Evolutionary conservation across 2,113 vertebrate species (phyloP), one percentile per base, ranked within the genome.

Genomic region (Crocuta crocuta): DNA sequence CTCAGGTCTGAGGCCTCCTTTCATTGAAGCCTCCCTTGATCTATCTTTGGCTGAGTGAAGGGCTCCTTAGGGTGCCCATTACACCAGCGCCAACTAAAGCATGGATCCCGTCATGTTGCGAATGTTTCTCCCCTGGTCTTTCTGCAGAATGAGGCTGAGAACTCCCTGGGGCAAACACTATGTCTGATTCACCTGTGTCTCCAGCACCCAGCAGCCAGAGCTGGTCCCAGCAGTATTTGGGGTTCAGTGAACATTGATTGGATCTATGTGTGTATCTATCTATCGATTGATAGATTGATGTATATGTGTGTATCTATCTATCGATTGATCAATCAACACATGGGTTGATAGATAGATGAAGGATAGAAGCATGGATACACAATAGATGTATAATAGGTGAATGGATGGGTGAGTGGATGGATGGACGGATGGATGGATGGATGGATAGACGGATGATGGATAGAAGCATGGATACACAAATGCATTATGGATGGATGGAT

Each of bases 61-160:
- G 11, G 28, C 35, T 89, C 55, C 28, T 26, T 21, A 24, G 43
- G 78, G n/a, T 11, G 45, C 23, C 7, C 19, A 13, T 23, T 28
- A 28, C 10, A 9, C 50, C 8, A 10, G 82, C 55, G 4, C 33
- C 39, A 16, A 39, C 19, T 35, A 61, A n/a, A 73, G 33, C 43
- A 3, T 0, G 10, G 19, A 9, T 28, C 28, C 11, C 5, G 2
- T 33, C 1, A 0, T 4, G 3, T 3, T 68, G 23, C 15, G 31
- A 3, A 0, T 39, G 10, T 7, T 43, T 23, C 21, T 79, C 10
- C 58, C n/a, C 16, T 3, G 16, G n/a, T 8, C 66, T 66, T 78
- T 70, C 92, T 71, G 55, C 16, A 19, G 10, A 93, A 43, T 10
- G 53, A 13, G 35, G 28, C 93, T 74, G 48, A 83, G 65, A 63